phyloP scores from a whole-genome alignment of 1,140 invertebrate genomes.

The Zaprionus capensis region DNA sequence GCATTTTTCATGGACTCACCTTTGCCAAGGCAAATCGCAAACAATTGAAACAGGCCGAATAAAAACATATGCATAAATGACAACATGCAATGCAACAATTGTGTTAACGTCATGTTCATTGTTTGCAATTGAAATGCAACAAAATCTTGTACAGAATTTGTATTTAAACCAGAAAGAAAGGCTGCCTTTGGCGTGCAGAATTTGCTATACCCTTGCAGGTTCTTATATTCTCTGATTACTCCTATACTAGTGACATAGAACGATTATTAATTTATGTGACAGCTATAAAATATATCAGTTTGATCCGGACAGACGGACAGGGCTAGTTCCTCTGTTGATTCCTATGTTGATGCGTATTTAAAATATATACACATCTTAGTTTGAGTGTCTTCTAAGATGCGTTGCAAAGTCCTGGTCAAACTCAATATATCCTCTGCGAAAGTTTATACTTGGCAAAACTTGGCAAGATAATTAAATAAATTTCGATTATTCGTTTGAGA shows the following conservation, averaged over 20 bases:
- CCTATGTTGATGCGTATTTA: too few species aligned
- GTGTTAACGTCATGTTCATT: slow-evolving; percentile 25
- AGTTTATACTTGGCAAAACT: background rate
- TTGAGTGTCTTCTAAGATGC: too few species aligned
- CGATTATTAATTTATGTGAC: too few species aligned
- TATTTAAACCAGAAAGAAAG: background rate
- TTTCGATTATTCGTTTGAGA: background rate
- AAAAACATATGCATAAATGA: slow-evolving; percentile 15
- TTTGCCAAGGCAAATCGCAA: slow-evolving; percentile 1
- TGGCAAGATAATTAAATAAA: background rate
- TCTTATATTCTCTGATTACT: too few species aligned
- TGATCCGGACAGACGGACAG: too few species aligned
- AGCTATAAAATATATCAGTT: too few species aligned
- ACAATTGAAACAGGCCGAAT: slow-evolving; percentile 3
- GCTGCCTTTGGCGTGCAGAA: background rate
- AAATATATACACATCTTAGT: too few species aligned
- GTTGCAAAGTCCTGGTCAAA: too few species aligned
- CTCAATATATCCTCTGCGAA: too few species aligned
- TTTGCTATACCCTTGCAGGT: too few species aligned
- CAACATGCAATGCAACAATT: background rate
- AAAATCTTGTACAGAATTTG: background rate
- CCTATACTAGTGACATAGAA: too few species aligned
- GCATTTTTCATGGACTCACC: slow-evolving; percentile 4
- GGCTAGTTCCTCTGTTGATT: too few species aligned
- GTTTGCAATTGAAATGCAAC: background rate